Conservation (phyloP, 1,140 invertebrate genomes). For the Laupala kohalensis region DNA sequence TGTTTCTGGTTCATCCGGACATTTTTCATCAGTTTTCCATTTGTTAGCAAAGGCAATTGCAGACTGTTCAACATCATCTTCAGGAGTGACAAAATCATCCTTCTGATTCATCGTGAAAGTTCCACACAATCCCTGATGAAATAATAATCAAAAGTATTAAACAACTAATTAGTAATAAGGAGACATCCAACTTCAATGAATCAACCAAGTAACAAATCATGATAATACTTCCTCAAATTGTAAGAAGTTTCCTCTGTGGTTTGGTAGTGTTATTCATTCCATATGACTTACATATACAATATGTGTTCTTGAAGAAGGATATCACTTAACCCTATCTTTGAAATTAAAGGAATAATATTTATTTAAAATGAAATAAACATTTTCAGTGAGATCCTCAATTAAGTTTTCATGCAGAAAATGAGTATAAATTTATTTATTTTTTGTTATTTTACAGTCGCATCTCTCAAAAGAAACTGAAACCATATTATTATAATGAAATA, state of each 20-base stretch:
- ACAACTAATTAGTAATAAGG: not conserved
- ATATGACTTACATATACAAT: no score
- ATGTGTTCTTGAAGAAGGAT: no score
- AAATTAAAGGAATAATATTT: no score
- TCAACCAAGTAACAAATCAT: not conserved
- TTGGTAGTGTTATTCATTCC: no score
- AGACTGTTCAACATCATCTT: conserved; percentile 66
- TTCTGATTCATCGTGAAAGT: conserved; percentile 76
- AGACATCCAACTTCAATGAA: not conserved
- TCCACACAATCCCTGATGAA: conserved; percentile 63
- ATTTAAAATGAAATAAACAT: no score
- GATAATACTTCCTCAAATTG: no score
- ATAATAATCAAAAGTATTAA: not conserved
- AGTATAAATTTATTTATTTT: not conserved
- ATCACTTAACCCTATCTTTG: no score
- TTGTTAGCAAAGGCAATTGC: conserved; percentile 69
- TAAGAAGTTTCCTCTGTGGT: no score
- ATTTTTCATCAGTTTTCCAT: conserved; percentile 69
- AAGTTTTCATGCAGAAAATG: not conserved
- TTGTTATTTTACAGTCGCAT: not conserved
- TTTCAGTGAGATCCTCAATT: not conserved
- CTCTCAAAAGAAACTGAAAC: not conserved
- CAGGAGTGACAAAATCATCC: conserved; percentile 77
- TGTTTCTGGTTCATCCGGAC: conserved; percentile 40
- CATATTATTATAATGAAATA: no score